phyloP scores from a whole-genome alignment of 1,140 invertebrate genomes.

The Drosophila willistoni region DNA sequence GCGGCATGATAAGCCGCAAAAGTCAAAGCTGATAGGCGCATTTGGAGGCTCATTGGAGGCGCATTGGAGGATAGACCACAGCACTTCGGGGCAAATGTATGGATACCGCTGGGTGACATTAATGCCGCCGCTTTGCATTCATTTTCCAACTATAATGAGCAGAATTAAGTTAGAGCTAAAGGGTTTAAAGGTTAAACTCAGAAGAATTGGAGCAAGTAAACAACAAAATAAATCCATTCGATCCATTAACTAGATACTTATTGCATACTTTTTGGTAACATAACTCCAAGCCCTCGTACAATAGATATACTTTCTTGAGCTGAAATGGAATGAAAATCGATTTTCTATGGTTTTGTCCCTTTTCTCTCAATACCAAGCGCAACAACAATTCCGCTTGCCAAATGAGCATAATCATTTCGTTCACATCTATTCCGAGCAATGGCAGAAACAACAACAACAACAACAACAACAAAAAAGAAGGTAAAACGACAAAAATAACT shows the following conservation, averaged over 20 bases:
- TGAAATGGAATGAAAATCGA: too few relatives aligned
- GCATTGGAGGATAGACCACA: background rate
- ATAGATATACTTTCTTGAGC: too few relatives aligned
- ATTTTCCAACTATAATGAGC: slow-evolving; percentile 72
- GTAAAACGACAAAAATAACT: slow-evolving; percentile 16
- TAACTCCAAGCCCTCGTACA: too few relatives aligned
- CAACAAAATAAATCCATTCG: background rate
- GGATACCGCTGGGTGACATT: slow-evolving; percentile 48
- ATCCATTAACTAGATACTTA: too few relatives aligned
- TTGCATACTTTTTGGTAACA: too few relatives aligned
- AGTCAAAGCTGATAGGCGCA: slow-evolving; percentile 54
- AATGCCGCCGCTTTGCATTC: slow-evolving; percentile 78
- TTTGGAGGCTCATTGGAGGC: slow-evolving; percentile 2
- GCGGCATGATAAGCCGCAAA: slow-evolving; percentile 67
- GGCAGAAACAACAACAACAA: background rate
- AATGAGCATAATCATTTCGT: slow-evolving; percentile 22
- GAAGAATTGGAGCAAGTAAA: slow-evolving; percentile 19
- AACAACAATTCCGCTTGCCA: background rate
- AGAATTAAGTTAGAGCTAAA: slow-evolving; percentile 13
- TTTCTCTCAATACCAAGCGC: background rate
- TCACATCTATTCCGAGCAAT: slow-evolving; percentile 9
- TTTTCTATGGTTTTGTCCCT: background rate
- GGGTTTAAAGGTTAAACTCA: slow-evolving; percentile 55
- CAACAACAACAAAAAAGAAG: background rate
- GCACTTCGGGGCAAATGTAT: slow-evolving; percentile 5